These are phyloP conservation scores for Epinephelus awoara DNA, from an alignment of 2,797 vertebrate species.

Conservation along the genomic window DNA sequence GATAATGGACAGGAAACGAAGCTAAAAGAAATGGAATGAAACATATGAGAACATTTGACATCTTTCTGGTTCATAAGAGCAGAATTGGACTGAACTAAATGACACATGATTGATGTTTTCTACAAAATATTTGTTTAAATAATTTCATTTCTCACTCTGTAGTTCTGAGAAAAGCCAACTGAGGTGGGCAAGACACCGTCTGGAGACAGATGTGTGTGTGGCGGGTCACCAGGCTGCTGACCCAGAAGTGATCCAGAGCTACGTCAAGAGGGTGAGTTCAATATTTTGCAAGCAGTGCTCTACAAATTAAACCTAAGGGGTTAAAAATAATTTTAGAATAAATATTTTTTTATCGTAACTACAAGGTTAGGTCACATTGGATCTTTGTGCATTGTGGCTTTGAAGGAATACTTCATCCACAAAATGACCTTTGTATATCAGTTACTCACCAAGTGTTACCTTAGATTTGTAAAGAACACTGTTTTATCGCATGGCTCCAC, in stretches of 20 bases:
- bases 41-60: slow-evolving; percentile 11
- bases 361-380: background rate
- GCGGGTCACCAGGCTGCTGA: slow-evolving; percentile 88
- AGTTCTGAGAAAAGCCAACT: slow-evolving; percentile 88
- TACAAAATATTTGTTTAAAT: slow-evolving; percentile 6
- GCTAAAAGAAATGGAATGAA: slow-evolving; percentile 25
- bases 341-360: background rate
- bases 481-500: too few relatives aligned
- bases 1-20: slow-evolving; percentile 47
- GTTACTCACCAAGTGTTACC: too few relatives aligned
- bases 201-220: slow-evolving; percentile 92
- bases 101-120: background rate
- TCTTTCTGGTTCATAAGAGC: slow-evolving; percentile 25
- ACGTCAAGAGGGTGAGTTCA: slow-evolving; percentile 92
- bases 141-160: slow-evolving; percentile 23
- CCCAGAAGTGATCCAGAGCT: slow-evolving; percentile 91
- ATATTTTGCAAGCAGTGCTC: background rate
- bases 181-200: slow-evolving; percentile 83
- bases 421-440: too few relatives aligned
- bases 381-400: slow-evolving; percentile 4
- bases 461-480: too few relatives aligned
- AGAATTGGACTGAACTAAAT: slow-evolving; percentile 29
- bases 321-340: too few relatives aligned
- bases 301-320: background rate
- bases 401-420: background rate